Evolutionary conservation across 2,797 vertebrate species (phyloP).

Genomic region (Channa striata): DNA sequence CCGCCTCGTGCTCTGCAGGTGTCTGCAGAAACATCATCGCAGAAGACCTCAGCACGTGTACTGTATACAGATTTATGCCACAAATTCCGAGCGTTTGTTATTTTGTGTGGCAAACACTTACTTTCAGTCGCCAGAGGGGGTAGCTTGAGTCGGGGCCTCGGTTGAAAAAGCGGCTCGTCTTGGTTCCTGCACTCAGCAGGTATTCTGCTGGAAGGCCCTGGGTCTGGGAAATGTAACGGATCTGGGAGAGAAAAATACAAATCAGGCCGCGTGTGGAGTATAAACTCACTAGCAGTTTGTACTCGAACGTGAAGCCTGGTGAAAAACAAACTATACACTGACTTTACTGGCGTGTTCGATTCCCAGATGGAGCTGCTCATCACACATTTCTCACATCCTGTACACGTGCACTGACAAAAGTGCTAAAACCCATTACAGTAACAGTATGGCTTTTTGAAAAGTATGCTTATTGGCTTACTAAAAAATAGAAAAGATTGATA

Average conservation of each 20-base stretch:
- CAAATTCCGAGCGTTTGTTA: background rate
- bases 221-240: conserved; percentile 98
- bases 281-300: too few relatives aligned
- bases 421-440: too few relatives aligned
- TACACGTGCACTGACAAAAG: background rate
- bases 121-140: conserved; percentile 97
- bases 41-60: fast-evolving
- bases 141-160: conserved; percentile 96
- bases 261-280: too few relatives aligned
- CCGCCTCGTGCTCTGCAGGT: conserved; percentile 94
- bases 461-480: too few relatives aligned
- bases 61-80: fast-evolving
- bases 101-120: conserved; percentile 61
- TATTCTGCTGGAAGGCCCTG: conserved; percentile 98
- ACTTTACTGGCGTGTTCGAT: too few relatives aligned
- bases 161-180: conserved; percentile 98
- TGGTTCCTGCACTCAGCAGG: conserved; percentile 97
- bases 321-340: too few relatives aligned
- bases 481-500: too few relatives aligned
- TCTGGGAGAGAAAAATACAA: conserved; percentile 80
- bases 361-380: background rate
- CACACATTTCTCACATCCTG: background rate
- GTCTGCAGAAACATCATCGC: conserved; percentile 80
- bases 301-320: too few relatives aligned
- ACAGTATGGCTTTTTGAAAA: too few relatives aligned